Evolutionary conservation across 2,113 vertebrate genomes (phyloP), one percentile per base, ranked within the genome.

Genomic region (Tupaia tana): DNA sequence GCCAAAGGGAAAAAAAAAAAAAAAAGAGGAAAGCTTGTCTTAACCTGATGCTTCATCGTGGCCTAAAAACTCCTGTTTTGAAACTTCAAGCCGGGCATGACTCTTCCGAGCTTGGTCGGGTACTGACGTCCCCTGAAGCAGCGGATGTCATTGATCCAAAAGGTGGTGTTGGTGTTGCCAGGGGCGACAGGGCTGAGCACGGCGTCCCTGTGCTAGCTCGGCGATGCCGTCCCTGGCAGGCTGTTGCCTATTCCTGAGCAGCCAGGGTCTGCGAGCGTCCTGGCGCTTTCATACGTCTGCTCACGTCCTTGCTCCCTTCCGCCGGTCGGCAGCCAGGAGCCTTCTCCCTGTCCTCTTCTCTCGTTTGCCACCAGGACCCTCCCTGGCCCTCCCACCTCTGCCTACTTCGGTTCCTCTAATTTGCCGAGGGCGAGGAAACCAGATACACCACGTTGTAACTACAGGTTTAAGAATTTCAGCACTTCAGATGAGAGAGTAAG

Each of bases 11-110:
- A 13, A 59, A 59, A 86, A 77, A 63, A 34, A 82, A 85, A 81
- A 56, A 56, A 31, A 31, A 34, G 78, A 85, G 77, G 43, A 56
- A 31, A 31, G 14, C 11, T 83, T 79, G 6, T 66, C 85, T 90
- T 64, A 79, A 74, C n/a, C 10, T 79, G 29, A 43, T 27, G 20
- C 7, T 1, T 31, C 18, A 29, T 64, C 63, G 52, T 90, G 66
- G 13, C 24, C 70, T 80, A 80, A 63, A 86, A 87, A 58, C 24
- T 89, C 80, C 56, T 88, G 0, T 86, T 83, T 92, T 95, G 66
- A 92, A 84, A 84, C 22, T 67, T 89, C 0, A 90, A 54, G 52
- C 58, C 58, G 71, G 80, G 27, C 18, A 14, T 69, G n/a, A n/a
- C 14, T 69, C 52, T 77, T 56, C 1, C 88, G 92, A 95, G 81